These are phyloP conservation scores for Metaphire vulgaris DNA, from an alignment of 1,140 invertebrate genomes.

Conservation along the genomic window DNA sequence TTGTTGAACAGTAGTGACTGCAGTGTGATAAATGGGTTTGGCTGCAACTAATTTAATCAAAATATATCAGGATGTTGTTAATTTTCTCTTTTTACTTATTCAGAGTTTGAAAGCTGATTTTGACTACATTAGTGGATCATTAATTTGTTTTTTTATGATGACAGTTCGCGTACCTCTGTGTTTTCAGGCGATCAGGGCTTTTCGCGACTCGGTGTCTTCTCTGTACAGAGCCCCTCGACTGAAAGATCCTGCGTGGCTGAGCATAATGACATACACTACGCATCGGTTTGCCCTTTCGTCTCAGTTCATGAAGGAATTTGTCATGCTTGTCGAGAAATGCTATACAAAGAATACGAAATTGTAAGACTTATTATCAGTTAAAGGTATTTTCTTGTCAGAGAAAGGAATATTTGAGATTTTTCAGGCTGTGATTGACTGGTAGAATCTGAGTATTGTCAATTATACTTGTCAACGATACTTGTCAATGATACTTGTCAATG, in stretches of 20 bases:
- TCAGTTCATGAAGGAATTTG: conserved; percentile 49
- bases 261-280: conserved; percentile 1
- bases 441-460: neutral
- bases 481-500: neutral
- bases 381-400: neutral
- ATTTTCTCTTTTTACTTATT: too few relatives aligned
- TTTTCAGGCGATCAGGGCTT: neutral
- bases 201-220: neutral
- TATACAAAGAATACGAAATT: conserved; percentile 75
- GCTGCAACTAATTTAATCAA: too few relatives aligned
- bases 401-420: neutral
- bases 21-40: too few relatives aligned
- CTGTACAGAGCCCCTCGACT: neutral
- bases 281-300: neutral
- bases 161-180: too few relatives aligned
- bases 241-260: neutral
- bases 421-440: neutral
- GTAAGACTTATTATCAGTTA: conserved; percentile 58
- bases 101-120: too few relatives aligned
- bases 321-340: conserved; percentile 50
- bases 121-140: too few relatives aligned
- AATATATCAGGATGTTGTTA: too few relatives aligned
- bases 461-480: neutral
- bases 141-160: too few relatives aligned
- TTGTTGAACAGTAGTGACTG: too few relatives aligned